Base-by-base conservation (phyloP, 1,140 invertebrate genomes). In the Hormaphis cornu region DNA sequence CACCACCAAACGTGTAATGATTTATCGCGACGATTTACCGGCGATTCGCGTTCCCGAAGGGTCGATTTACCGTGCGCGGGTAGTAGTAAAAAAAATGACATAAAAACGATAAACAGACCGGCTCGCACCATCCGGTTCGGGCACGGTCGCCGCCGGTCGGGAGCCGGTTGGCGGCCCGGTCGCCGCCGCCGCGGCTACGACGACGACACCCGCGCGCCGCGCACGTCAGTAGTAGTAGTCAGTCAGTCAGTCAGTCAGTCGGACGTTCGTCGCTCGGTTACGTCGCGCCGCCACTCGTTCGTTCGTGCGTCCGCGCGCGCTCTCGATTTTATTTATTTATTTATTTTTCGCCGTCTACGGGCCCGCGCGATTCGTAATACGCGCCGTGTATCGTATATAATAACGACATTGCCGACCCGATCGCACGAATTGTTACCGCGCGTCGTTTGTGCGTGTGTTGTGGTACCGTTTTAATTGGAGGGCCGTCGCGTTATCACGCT, bases 211-310 rank as follows among this genome's bases (percentile, higher is more conserved):
- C 33, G 37, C 33, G 33, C 33, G 37, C 35, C 54, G 35, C 42
- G 61, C 44, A 66, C 61, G 61, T 46, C 61, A 66, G 61, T 66
- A 42, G 61, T 35, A 66, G 61, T n/a, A n/a, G n/a, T n/a, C n/a
- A n/a, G n/a, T n/a, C n/a, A n/a, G 61, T 66, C 50, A 42, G 61
- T 50, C 50, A 44, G 26, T 66, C 44, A 44, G 28, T 50, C 61
- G 61, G 28, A 18, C 22, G 61, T 48, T 14, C 44, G 59, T 46
- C 18, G 40, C 30, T 44, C 42, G 42, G 12, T n/a, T n/a, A n/a
- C n/a, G n/a, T n/a, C n/a, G n/a, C n/a, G n/a, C n/a, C n/a, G n/a
- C 16, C 46, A 8, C 18, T 46, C 44, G 18, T 46, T 4, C 20
- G 7, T 35, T 24, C 22, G 12, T 24, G 20, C 24, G 54, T 58